Evolutionary conservation across 23 tunicate species (phyloP), one percentile per base, ranked within the genome.

Genomic region (Styela plicata): DNA sequence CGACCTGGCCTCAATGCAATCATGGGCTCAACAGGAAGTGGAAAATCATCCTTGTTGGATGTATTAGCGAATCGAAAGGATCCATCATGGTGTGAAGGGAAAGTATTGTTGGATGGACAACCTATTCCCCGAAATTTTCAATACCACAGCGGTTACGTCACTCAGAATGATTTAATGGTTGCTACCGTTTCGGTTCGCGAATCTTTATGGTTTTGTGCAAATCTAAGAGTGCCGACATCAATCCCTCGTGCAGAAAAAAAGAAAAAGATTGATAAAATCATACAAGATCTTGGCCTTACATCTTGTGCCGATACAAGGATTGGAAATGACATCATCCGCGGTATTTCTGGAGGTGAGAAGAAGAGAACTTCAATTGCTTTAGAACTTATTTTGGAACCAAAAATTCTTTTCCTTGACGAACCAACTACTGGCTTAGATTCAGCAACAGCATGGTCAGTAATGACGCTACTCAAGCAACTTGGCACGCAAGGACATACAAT

Each of bases 1-100:
- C 74, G 61, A 22, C 86, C 86, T 35, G 86, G 86, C 22, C 67
- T 82, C 24, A 87, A 82, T 70, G 96, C 86, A 0, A 90, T 90
- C 78, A 90, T 90, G 96, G 96, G 96, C 3, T 88, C 96, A 67
- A 90, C 96, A 28, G 97, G 97, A 70, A 91, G 97, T 71, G 97
- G 97, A 71, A 91, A 91, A 73, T 86, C 97, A 37, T 69, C 90
- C 82, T 91, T 92, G 33, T 69, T 92, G 70, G 91, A 92, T 63
- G 86, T 87, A 1, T 75, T 92, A 18, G 97, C 97, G 64, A 89
- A 89, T 33, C 34, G 97, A 68, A 87, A 87, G 65, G 97, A 92
- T 69, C 91, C 91, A 3, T 33, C 73, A 57, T 89, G 97, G 24
- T 57, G 87, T 7, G 31, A 80, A 68, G 97, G 97, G 0, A 31